Conservation (phyloP, 2,888 invertebrate species). For the Calliphora vomitoria region DNA sequence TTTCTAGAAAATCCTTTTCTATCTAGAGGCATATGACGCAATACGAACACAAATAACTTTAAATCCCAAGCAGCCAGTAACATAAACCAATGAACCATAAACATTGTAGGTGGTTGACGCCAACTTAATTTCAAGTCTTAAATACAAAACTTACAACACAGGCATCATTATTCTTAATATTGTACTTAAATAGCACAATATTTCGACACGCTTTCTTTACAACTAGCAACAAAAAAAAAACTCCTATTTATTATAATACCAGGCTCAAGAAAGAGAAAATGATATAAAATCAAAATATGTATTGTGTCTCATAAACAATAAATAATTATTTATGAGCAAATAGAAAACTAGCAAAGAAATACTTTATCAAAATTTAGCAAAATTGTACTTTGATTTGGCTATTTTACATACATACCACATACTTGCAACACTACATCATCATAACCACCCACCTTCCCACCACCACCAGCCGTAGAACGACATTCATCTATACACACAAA, state of each 20-base stretch:
- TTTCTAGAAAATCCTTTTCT: not conserved
- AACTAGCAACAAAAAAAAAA: not conserved
- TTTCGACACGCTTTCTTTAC: not conserved
- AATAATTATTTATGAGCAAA: conserved; percentile 55
- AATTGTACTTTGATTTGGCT: conserved; percentile 54
- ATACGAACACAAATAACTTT: conserved; percentile 38
- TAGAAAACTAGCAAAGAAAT: not conserved
- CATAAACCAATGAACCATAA: conserved; percentile 65
- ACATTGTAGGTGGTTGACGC: conserved; percentile 70
- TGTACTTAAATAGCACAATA: conserved; percentile 42
- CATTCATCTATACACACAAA: not conserved
- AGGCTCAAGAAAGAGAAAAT: not conserved
- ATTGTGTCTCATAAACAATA: conserved; percentile 51
- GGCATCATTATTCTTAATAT: conserved; percentile 56
- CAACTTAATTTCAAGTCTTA: conserved; percentile 56
- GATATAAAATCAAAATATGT: conserved; percentile 1
- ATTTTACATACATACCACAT: not conserved
- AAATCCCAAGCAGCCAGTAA: conserved; percentile 21
- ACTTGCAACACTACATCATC: not conserved
- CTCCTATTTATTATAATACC: not conserved
- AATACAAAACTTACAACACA: conserved; percentile 18
- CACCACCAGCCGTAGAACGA: not conserved
- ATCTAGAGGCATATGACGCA: not conserved
- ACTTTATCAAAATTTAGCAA: conserved; percentile 30
- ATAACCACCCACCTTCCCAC: not conserved